A percentile compares a stretch with the other conserved stretches of the same genome.
Evolutionary conservation across 1,140 invertebrate genomes (phyloP).

Genomic region (Papilio dardanus): DNA sequence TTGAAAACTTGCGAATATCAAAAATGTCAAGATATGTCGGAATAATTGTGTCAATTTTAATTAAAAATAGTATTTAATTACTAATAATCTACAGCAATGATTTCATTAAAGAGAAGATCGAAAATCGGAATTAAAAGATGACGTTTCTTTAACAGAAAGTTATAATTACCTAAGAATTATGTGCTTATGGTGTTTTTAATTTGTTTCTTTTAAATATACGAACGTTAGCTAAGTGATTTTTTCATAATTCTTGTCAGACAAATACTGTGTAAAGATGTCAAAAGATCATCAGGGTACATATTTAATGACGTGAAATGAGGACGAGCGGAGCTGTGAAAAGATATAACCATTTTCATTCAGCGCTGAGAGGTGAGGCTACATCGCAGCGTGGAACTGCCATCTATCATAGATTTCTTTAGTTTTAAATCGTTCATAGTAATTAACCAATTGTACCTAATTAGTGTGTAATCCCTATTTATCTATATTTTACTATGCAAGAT

Average conservation of each 20-base stretch:
- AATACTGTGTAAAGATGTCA: not conserved
- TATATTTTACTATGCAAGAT: not conserved
- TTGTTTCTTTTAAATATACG: not conserved
- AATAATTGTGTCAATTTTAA: too few relatives aligned
- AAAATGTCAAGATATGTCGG: too few relatives aligned
- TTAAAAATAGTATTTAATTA: too few relatives aligned
- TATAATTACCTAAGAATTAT: not conserved
- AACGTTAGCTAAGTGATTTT: not conserved
- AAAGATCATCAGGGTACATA: slow-evolving; percentile 6
- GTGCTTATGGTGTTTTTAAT: not conserved
- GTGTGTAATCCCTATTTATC: not conserved
- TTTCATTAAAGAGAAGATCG: too few relatives aligned
- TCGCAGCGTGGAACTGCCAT: not conserved
- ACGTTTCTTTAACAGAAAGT: not conserved
- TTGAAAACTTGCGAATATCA: not conserved
- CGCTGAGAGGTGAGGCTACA: not conserved
- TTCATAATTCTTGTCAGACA: not conserved
- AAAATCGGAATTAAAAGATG: not conserved
- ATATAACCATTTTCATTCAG: slow-evolving; percentile 9
- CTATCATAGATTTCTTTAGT: not conserved
- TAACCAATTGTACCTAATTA: not conserved
- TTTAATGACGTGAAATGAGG: slow-evolving; percentile 10
- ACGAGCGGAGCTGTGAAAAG: not conserved
- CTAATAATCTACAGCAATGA: too few relatives aligned
- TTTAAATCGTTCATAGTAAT: not conserved